Conservation (phyloP, 2,113 vertebrate genomes). For the Aythya baeri region DNA sequence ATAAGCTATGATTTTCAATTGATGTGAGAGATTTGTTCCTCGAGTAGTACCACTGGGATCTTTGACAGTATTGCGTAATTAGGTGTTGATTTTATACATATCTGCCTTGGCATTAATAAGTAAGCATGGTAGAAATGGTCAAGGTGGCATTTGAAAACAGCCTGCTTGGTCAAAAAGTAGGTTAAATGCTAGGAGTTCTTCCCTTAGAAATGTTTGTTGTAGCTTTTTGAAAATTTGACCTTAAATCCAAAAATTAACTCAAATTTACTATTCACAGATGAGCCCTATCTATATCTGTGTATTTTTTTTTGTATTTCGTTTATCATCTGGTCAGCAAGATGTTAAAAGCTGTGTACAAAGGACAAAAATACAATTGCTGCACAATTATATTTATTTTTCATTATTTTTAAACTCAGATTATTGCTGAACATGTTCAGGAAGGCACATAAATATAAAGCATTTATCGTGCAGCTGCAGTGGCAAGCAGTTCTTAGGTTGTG, state of each 20-base stretch:
- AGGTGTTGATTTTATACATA: neutral
- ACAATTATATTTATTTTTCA: no score
- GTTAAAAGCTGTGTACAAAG: neutral
- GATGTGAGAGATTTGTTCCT: neutral
- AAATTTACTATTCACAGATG: neutral
- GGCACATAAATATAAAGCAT: neutral
- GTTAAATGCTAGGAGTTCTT: neutral
- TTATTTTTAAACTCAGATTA: neutral
- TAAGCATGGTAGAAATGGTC: neutral
- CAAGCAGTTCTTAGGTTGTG: neutral
- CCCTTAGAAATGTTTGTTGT: neutral
- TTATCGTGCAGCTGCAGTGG: neutral
- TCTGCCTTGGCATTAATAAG: neutral
- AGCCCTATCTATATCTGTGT: neutral
- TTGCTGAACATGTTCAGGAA: neutral
- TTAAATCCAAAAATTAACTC: neutral
- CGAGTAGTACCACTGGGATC: no score
- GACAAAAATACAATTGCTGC: neutral
- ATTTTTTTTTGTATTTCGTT: neutral
- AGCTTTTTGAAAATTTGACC: neutral
- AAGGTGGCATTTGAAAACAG: neutral
- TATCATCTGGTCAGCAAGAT: no score
- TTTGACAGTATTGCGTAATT: neutral
- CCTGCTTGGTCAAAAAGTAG: neutral
- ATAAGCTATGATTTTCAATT: neutral